Evolutionary conservation across 2,797 vertebrate genomes (phyloP).

Genomic region (Betta splendens): DNA sequence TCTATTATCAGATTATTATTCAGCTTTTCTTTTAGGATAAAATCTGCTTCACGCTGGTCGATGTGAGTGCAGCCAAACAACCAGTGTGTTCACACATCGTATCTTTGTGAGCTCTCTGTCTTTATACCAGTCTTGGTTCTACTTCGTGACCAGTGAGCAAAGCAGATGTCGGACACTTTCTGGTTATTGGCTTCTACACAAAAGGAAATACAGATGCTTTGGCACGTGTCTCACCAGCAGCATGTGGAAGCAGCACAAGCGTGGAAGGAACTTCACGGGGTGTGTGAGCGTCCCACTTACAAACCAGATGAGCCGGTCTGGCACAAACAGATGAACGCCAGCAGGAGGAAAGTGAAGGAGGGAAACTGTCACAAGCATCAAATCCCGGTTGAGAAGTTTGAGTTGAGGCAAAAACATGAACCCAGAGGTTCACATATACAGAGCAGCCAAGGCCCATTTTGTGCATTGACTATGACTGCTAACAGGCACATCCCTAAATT

Average conservation of each 20-base stretch:
- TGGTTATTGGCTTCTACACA: slow-evolving; percentile 47
- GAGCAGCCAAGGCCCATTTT: too few species aligned
- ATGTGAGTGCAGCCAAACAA: too few species aligned
- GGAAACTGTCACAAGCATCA: slow-evolving; percentile 4
- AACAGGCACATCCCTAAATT: too few species aligned
- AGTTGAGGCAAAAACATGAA: too few species aligned
- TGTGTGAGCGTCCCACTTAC: slow-evolving; percentile 21
- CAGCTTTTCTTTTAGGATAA: too few species aligned
- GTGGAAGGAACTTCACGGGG: slow-evolving; percentile 2
- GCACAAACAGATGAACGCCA: slow-evolving; percentile 43
- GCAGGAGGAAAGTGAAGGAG: slow-evolving; percentile 19
- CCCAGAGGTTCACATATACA: too few species aligned
- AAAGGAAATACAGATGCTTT: slow-evolving; percentile 59
- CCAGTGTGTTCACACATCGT: too few species aligned
- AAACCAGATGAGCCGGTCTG: slow-evolving; percentile 52
- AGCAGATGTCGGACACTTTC: slow-evolving; percentile 26
- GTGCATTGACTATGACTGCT: too few species aligned
- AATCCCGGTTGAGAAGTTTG: too few species aligned
- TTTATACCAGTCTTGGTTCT: slow-evolving; percentile 19
- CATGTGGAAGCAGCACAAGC: slow-evolving; percentile 27
- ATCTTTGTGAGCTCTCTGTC: too few species aligned
- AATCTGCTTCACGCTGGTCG: too few species aligned
- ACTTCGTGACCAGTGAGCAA: slow-evolving; percentile 37
- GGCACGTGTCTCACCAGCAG: slow-evolving; percentile 31
- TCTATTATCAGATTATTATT: too few species aligned